Conservation (phyloP, 2,888 invertebrate species). For the Nomada goodeniana region DNA sequence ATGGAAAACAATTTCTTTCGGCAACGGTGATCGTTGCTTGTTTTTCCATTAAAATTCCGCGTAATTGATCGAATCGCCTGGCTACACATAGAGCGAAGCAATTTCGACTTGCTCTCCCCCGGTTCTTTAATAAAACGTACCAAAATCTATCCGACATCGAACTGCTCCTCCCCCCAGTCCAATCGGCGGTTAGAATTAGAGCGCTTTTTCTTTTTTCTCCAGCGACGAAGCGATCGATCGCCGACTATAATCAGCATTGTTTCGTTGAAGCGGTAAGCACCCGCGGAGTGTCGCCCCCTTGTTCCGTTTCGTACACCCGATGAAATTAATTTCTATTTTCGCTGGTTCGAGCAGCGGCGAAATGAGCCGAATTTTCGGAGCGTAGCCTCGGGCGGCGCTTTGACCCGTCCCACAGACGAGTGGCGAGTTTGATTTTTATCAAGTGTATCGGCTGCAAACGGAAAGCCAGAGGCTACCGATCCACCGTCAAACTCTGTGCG, state of each 20-base stretch:
- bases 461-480: not conserved
- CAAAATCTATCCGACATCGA: not conserved
- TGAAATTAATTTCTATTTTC: slow-evolving; percentile 56
- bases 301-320: not conserved
- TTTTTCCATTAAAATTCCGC: slow-evolving; percentile 21
- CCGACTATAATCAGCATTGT: not conserved
- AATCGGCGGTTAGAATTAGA: not conserved
- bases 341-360: slow-evolving; percentile 6
- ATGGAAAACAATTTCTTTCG: slow-evolving; percentile 27
- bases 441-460: slow-evolving; percentile 34
- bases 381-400: slow-evolving; percentile 33
- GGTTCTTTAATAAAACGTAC: not conserved
- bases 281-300: not conserved
- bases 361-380: slow-evolving; percentile 55
- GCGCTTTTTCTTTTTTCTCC: not conserved
- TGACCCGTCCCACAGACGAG: slow-evolving; percentile 7
- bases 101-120: not conserved
- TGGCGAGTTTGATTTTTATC: slow-evolving; percentile 63
- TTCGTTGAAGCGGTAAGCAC: no score
- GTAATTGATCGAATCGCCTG: slow-evolving; percentile 12
- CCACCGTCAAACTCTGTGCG: not conserved
- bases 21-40: not conserved
- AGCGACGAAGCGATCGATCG: not conserved
- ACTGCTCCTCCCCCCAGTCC: not conserved
- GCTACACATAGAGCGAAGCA: no score